Conservation (phyloP, 2,797 vertebrate species). For the Valencia hispanica region DNA sequence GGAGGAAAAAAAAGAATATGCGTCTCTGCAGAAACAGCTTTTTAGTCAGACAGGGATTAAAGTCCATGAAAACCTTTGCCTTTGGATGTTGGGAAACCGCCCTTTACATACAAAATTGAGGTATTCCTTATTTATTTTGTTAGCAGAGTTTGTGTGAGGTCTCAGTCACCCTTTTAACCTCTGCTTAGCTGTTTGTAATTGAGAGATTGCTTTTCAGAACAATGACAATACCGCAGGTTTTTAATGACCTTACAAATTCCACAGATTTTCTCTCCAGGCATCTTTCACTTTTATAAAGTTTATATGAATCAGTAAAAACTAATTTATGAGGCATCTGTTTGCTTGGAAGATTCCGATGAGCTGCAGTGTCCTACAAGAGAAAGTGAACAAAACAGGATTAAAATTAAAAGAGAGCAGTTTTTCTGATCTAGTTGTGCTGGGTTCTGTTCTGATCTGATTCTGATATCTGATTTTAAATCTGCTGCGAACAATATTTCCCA, state of each 20-base stretch:
- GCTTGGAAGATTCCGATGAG: background rate
- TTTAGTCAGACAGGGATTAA: constrained; percentile 52
- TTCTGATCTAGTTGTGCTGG: background rate
- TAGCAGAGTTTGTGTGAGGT: constrained; percentile 37
- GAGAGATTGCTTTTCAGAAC: constrained; percentile 19
- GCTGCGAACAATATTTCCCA: background rate
- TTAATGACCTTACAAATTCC: background rate
- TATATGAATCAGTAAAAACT: background rate
- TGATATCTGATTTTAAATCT: background rate
- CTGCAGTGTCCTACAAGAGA: background rate
- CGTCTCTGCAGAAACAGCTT: constrained; percentile 47
- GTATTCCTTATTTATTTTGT: constrained; percentile 35
- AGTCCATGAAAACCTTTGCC: constrained; percentile 40
- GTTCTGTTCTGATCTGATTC: background rate
- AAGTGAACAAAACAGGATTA: background rate
- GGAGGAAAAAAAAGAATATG: constrained; percentile 3
- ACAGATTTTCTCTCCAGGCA: background rate
- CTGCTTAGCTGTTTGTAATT: background rate
- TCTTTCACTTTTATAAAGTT: background rate
- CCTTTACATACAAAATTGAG: constrained; percentile 7
- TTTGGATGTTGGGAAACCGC: constrained; percentile 41
- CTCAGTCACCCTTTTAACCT: constrained; percentile 25
- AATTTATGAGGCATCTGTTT: background rate
- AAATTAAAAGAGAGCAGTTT: background rate
- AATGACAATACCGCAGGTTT: too few relatives aligned